Conservation (phyloP, 2,888 invertebrate species). For the Platycnemis pennipes region DNA sequence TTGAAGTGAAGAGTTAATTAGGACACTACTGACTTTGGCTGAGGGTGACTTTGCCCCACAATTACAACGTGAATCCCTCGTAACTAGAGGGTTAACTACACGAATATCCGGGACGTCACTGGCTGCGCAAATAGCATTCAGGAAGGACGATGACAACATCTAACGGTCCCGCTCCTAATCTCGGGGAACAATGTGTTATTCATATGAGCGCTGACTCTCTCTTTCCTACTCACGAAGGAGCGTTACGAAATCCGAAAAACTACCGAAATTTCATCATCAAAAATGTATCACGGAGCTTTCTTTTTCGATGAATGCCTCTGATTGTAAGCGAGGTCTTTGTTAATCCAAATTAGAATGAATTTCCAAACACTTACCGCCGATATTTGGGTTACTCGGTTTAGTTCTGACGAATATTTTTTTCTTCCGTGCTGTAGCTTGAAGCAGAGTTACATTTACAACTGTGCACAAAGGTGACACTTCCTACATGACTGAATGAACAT, state of each 20-base stretch:
- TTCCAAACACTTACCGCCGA: neutral
- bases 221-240: conserved; percentile 18
- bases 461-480: too few species aligned
- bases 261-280: conserved; percentile 12
- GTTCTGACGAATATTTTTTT: neutral
- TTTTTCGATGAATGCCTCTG: neutral
- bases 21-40: too few species aligned
- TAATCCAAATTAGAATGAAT: neutral
- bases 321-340: neutral
- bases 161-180: conserved; percentile 26
- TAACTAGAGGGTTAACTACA: neutral
- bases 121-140: neutral
- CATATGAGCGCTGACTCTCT: conserved; percentile 28
- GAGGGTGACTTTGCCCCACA: too few species aligned
- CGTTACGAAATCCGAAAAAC: neutral
- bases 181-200: conserved; percentile 23
- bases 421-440: neutral
- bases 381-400: neutral
- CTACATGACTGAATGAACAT: too few species aligned
- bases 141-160: conserved; percentile 24
- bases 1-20: too few species aligned
- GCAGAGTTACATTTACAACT: neutral
- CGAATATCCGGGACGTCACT: neutral
- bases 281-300: conserved; percentile 12
- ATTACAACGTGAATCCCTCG: neutral